Evolutionary conservation across 2,888 invertebrate species (phyloP).

Genomic region (Thelaira solivaga): DNA sequence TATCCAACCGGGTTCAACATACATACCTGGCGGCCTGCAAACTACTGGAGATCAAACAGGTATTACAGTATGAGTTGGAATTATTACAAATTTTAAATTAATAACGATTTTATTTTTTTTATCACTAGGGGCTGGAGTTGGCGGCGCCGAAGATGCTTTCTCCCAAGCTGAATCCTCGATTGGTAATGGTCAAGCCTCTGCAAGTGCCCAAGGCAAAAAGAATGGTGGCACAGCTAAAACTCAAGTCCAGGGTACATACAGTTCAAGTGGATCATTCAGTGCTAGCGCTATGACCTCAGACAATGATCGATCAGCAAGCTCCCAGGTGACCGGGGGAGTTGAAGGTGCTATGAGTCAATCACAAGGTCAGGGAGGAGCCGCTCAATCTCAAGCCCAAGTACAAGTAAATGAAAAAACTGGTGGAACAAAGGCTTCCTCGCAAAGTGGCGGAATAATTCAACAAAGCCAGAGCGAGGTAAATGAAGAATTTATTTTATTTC

Average conservation of each 20-base stretch:
- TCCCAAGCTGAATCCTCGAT: slow-evolving; percentile 82
- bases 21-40: slow-evolving; percentile 46
- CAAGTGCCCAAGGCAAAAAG: slow-evolving; percentile 86
- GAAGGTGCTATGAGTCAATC: slow-evolving; percentile 87
- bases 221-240: slow-evolving; percentile 87
- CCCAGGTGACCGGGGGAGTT: slow-evolving; percentile 82
- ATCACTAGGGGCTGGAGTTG: slow-evolving; percentile 51
- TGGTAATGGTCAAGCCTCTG: slow-evolving; percentile 84
- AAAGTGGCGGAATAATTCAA: slow-evolving; percentile 85
- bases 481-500: not conserved
- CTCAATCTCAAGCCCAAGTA: slow-evolving; percentile 87
- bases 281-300: slow-evolving; percentile 90
- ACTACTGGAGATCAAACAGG: slow-evolving; percentile 37
- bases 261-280: slow-evolving; percentile 87
- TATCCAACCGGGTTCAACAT: slow-evolving; percentile 32
- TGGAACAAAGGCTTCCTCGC: slow-evolving; percentile 85
- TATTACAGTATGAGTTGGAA: slow-evolving; percentile 22
- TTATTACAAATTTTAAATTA: slow-evolving; percentile 32
- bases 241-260: slow-evolving; percentile 88
- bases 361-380: slow-evolving; percentile 85
- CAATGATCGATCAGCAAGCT: slow-evolving; percentile 83
- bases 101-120: not conserved
- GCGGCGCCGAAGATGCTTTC: slow-evolving; percentile 81
- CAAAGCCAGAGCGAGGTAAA: slow-evolving; percentile 79
- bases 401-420: slow-evolving; percentile 86